Evolutionary conservation across 2,797 vertebrate genomes (phyloP).

Genomic region (Halcyon smyrnensis): DNA sequence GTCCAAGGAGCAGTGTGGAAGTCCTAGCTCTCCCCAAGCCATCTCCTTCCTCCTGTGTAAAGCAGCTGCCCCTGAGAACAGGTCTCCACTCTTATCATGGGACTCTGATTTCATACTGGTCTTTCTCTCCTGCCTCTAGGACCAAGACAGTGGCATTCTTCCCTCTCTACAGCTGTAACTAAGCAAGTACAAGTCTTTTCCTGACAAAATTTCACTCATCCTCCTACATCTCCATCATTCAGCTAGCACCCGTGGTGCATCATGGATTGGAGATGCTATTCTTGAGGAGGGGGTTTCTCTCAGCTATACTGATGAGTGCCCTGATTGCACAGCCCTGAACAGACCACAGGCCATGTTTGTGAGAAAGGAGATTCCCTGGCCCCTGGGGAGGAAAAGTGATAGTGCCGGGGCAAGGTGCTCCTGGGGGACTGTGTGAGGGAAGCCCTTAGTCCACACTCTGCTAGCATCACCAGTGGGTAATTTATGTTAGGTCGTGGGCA

Average conservation of each 20-base stretch:
- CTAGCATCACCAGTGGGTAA: neutral
- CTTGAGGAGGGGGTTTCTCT: neutral
- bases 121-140: neutral
- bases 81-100: neutral
- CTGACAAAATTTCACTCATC: neutral
- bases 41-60: neutral
- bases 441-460: neutral
- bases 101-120: neutral
- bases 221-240: neutral
- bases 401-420: accelerated
- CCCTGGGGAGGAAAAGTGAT: neutral
- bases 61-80: neutral
- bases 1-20: accelerated
- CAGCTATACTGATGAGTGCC: neutral
- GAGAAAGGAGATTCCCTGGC: neutral
- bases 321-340: neutral
- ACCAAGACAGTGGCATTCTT: neutral
- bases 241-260: accelerated
- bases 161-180: neutral
- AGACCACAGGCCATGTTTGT: neutral
- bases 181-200: neutral
- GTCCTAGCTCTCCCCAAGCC: neutral
- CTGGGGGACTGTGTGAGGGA: neutral
- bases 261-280: accelerated
- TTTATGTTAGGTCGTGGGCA: neutral